Evolutionary conservation across 2,888 invertebrate species (phyloP).

Genomic region (Apamea anceps): DNA sequence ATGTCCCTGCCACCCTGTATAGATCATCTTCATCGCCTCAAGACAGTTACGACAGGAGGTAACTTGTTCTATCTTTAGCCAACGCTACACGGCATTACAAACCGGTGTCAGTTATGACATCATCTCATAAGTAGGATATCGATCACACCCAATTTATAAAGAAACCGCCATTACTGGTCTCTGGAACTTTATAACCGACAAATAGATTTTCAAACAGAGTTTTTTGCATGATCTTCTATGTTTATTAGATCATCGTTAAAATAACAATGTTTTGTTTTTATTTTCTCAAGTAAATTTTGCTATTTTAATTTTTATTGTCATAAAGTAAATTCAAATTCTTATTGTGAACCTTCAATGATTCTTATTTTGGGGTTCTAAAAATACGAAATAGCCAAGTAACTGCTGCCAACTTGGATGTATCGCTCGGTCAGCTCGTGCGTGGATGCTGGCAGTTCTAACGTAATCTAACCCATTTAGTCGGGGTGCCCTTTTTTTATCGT

Average conservation of each 20-base stretch:
- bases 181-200: slow-evolving; percentile 37
- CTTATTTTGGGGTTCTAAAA: background rate
- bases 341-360: background rate
- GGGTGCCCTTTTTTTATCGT: no score
- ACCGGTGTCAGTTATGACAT: slow-evolving; percentile 50
- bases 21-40: background rate
- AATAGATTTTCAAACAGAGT: background rate
- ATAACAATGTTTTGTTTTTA: background rate
- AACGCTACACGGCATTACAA: slow-evolving; percentile 3
- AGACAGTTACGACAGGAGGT: background rate
- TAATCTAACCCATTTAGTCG: no score
- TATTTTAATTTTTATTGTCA: no score
- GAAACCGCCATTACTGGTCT: slow-evolving; percentile 56
- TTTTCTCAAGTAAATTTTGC: background rate
- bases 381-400: background rate
- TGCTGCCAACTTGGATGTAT: background rate
- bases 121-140: slow-evolving; percentile 37
- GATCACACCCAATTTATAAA: slow-evolving; percentile 51
- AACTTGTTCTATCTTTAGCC: slow-evolving; percentile 16
- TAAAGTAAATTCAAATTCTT: no score
- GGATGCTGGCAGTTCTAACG: no score
- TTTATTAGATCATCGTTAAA: slow-evolving; percentile 15
- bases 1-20: background rate
- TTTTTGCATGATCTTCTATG: background rate
- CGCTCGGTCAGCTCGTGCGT: no score